Percentiles rank a stretch among this genome's conserved stretches.
phyloP scores from a whole-genome alignment of 2,888 invertebrate species.

The Sphecodes monilicornis region DNA sequence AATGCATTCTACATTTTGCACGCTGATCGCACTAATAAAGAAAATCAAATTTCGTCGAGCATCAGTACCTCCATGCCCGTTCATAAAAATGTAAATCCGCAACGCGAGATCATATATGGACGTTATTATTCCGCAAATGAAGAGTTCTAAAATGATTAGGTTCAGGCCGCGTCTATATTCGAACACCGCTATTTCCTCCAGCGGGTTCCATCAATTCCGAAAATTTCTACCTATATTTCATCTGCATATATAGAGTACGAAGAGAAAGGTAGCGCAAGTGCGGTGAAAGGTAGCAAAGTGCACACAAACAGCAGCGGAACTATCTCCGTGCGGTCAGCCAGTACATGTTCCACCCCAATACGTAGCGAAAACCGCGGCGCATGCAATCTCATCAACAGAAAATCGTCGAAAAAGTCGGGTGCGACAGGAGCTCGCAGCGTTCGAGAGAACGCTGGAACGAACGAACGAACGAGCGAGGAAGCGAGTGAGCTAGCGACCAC shows the following conservation, averaged over 20 bases:
- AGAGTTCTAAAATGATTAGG: slow-evolving; percentile 17
- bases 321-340: slow-evolving; percentile 12
- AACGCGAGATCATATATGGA: background rate
- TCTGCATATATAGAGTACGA: slow-evolving; percentile 8
- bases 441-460: background rate
- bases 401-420: slow-evolving; percentile 26
- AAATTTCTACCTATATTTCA: slow-evolving; percentile 18
- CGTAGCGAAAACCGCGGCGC: slow-evolving; percentile 27
- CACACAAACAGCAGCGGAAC: slow-evolving; percentile 20
- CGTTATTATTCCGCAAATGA: background rate
- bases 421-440: slow-evolving; percentile 6
- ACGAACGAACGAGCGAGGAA: background rate
- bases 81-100: slow-evolving; percentile 4
- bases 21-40: background rate
- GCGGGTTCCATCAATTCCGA: slow-evolving; percentile 15
- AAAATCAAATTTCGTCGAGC: background rate
- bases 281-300: slow-evolving; percentile 9
- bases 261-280: slow-evolving; percentile 5
- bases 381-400: slow-evolving; percentile 32
- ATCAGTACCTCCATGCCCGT: background rate
- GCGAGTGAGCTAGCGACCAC: background rate
- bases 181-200: background rate
- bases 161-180: background rate
- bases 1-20: background rate
- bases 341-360: slow-evolving; percentile 11